Evolutionary conservation across 1,140 invertebrate species (phyloP), one percentile per base, ranked within the genome.

Genomic region (Pinna nobilis): DNA sequence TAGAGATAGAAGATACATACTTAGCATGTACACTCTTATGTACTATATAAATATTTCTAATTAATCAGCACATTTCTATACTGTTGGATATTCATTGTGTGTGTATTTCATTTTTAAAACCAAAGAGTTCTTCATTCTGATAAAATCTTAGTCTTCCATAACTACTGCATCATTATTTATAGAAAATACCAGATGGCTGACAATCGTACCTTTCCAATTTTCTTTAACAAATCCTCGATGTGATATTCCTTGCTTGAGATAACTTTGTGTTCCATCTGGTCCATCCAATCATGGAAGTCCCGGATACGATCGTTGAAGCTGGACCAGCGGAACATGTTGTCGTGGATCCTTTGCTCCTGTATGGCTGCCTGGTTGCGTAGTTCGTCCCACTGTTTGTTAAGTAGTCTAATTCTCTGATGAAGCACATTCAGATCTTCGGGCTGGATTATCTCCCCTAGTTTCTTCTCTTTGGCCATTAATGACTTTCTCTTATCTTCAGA

Each of bases 361-460:
- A 82, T 63, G 2, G 50, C 50, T 23, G 82, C 75, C 59, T 87
- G 86, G 30, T 78, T 77, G 28, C 67, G 65, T 9, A 88, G 70
- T 64, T 86, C 84, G 25, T 84, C 82, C 85, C 85, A 91, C 85
- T 90, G 90, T 75, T 89, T 92, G 71, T 94, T 93, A 1, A 96
- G 90, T 68, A 93, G 91, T 76, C 93, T 93, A 15, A 93, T 93
- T 3, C 94, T 89, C 51, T 94, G 91, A 2, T 93, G 92, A 0
- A 97, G 87, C 9, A 93, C 90, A 83, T 95, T 95, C 86, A 95
- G 93, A 79, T 98, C 96, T n/a, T 93, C 92, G 0, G 95, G 94
- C 85, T 94, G 95, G 3, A 97, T 90, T 67, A 93, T 94, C 79
- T 95, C 94, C 77, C 95, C 94, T 7, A 98, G 89, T 87, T 96